A percentile compares a stretch with the other conserved stretches of the same genome.
Evolutionary conservation across 2,113 vertebrate species (phyloP).

Genomic region (Leptosomus discolor): DNA sequence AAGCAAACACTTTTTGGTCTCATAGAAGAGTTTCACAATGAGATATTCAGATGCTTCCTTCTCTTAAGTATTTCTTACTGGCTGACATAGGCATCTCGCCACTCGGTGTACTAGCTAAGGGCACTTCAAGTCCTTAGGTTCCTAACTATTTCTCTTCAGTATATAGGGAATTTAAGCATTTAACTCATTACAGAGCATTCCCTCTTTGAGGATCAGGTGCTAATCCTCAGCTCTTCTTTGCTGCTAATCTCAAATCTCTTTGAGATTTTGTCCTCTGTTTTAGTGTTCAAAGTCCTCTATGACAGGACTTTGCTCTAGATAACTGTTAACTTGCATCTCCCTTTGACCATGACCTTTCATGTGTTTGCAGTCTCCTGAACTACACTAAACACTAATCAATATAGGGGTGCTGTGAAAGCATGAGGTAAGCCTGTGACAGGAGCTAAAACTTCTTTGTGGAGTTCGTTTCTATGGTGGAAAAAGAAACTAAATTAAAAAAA

Average conservation of each 20-base stretch:
- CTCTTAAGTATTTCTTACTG: neutral
- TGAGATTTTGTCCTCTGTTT: neutral
- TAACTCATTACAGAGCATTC: neutral
- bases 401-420: neutral
- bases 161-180: neutral
- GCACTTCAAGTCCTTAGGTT: neutral
- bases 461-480: neutral
- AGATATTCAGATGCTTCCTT: neutral
- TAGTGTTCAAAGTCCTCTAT: neutral
- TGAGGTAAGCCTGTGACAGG: neutral
- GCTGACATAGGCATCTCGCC: neutral
- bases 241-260: neutral
- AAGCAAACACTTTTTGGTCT: neutral
- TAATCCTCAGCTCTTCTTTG: neutral
- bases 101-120: neutral
- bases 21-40: neutral
- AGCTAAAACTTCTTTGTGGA: neutral
- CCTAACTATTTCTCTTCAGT: neutral
- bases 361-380: neutral
- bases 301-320: neutral
- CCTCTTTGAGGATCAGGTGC: neutral
- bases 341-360: neutral
- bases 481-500: neutral
- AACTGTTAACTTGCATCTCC: slow-evolving; percentile 8
- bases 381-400: neutral